Conservation (phyloP, 2,113 vertebrate species). For the Tenrec ecaudatus region DNA sequence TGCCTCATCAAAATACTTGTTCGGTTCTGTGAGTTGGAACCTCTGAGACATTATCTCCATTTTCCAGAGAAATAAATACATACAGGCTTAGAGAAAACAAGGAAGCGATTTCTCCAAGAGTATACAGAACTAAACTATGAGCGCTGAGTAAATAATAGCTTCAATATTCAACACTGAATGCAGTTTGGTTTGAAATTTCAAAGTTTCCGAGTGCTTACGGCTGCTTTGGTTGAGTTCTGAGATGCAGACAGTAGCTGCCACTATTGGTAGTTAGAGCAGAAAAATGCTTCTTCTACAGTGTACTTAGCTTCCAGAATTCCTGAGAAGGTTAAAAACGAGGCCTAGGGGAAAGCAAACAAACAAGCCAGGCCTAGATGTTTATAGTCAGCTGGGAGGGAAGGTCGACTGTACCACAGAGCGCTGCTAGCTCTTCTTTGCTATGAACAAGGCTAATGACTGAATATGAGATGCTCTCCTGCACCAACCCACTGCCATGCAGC, state of each 20-base stretch:
- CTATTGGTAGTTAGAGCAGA: too few relatives aligned
- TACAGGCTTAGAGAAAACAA: too few relatives aligned
- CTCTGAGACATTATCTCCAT: too few relatives aligned
- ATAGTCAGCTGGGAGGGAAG: not conserved
- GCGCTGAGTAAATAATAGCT: not conserved
- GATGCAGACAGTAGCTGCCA: not conserved
- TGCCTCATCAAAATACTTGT: too few relatives aligned
- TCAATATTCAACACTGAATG: too few relatives aligned
- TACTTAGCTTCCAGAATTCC: not conserved
- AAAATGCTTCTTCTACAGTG: not conserved
- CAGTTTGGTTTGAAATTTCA: conserved; percentile 5
- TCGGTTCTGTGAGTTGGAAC: too few relatives aligned
- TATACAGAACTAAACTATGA: too few relatives aligned
- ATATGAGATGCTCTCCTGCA: not conserved
- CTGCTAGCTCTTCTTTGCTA: not conserved
- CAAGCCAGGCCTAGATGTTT: not conserved
- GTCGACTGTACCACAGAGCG: not conserved
- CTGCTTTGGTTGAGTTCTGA: too few relatives aligned
- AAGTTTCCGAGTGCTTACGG: not conserved
- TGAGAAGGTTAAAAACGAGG: not conserved
- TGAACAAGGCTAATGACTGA: not conserved
- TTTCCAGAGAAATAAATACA: too few relatives aligned
- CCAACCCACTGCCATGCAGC: too few relatives aligned
- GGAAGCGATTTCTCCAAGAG: too few relatives aligned
- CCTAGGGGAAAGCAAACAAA: too few relatives aligned